Evolutionary conservation across 1,140 invertebrate species (phyloP), one percentile per base, ranked within the genome.

Genomic region (Neodiprion fabricii): DNA sequence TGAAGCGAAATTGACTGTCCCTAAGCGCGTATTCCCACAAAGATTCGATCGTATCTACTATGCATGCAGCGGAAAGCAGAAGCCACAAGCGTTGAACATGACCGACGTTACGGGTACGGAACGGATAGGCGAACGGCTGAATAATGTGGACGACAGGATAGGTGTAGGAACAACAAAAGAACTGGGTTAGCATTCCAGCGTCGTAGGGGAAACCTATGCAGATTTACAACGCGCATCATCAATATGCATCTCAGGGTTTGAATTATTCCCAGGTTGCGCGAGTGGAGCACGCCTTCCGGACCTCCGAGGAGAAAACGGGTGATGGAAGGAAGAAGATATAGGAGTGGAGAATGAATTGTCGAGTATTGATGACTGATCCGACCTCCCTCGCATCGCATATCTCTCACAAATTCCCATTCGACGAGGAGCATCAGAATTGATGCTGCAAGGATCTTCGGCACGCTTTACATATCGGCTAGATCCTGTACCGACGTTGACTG

Each of bases 181-280:
- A 61, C 53, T 61, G 7, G 53, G 53, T 61, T 61, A 61, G 53
- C 53, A 61, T 61, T 61, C 53, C n/a, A 17, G 53, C 53, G n/a
- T 61, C 53, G 53, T 61, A 61, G 53, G 53, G 53, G n/a, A 61
- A 14, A 61, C 28, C 53, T 61, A 61, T 61, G 53, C 53, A 61
- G 53, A 61, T 61, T 61, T 61, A 14, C 53, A 17, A 61, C 53
- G n/a, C 53, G 53, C 53, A 61, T 12, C 53, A 61, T 61, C 53
- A 61, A 61, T 61, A 61, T 61, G 53, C 53, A 61, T 61, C 53
- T 61, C 53, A 61, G 53, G 53, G 53, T 61, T 61, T 61, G n/a
- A 61, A 61, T 61, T 61, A 61, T 61, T 61, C 53, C 53, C 53
- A 12, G 53, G 53, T 61, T 61, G 53, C 53, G 9, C 53, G 53